These are phyloP conservation scores for Cranoglanis bouderius DNA, from an alignment of 2,113 vertebrate species.

Conservation along the genomic window DNA sequence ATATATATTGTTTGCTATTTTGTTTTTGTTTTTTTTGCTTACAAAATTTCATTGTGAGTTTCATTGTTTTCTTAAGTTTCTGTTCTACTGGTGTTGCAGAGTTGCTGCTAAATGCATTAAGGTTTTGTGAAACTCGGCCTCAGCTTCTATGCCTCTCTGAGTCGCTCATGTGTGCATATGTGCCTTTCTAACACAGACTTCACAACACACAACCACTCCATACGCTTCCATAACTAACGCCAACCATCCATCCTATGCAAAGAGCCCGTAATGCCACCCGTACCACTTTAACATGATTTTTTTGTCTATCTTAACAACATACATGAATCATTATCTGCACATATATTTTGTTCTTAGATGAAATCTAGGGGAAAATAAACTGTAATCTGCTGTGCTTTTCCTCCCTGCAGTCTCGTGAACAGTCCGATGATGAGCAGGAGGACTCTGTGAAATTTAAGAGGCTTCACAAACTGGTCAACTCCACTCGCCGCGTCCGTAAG, in stretches of 20 bases:
- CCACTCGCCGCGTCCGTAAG: constrained; percentile 92
- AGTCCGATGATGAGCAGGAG: constrained; percentile 95
- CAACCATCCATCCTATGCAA: constrained; percentile 31
- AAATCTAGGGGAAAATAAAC: no score
- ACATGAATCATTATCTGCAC: neutral
- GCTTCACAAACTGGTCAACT: constrained; percentile 97
- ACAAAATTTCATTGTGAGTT: neutral
- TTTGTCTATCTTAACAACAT: neutral
- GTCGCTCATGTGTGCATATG: neutral
- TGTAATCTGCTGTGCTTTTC: constrained; percentile 48
- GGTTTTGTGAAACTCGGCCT: neutral
- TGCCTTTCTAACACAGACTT: constrained; percentile 19
- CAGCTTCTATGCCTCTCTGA: neutral
- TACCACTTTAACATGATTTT: neutral
- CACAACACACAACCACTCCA: constrained; percentile 20
- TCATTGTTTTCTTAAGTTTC: neutral
- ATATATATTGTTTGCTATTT: no score
- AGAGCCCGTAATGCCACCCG: constrained; percentile 14
- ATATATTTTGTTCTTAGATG: no score
- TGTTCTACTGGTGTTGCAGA: neutral
- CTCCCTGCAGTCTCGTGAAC: constrained; percentile 88
- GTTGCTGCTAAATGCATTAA: neutral
- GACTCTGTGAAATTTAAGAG: constrained; percentile 97
- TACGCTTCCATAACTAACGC: constrained; percentile 32
- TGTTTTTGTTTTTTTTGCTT: neutral